These are phyloP conservation scores for Oryctes rhinoceros DNA, from an alignment of 1,140 invertebrate species.

Conservation along the genomic window DNA sequence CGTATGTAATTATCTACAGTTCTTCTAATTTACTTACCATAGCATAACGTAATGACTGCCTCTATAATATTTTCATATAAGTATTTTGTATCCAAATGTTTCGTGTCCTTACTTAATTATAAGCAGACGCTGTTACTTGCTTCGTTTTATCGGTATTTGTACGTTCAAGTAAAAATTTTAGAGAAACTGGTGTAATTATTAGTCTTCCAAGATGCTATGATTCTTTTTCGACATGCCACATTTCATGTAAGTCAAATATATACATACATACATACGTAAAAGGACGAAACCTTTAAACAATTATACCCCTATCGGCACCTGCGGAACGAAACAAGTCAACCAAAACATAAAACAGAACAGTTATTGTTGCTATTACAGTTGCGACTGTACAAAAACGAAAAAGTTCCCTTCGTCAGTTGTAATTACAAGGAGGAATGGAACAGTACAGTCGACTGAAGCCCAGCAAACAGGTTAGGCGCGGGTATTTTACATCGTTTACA, in stretches of 20 bases:
- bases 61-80: too few species aligned
- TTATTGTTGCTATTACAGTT: neutral
- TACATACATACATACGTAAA: neutral
- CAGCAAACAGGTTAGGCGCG: conserved; percentile 8
- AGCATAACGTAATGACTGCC: too few species aligned
- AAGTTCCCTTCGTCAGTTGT: neutral
- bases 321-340: neutral
- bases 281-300: conserved; percentile 19
- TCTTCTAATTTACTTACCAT: too few species aligned
- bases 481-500: neutral
- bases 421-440: neutral
- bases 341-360: neutral
- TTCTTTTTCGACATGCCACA: conserved; percentile 18
- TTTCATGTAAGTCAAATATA: conserved; percentile 29
- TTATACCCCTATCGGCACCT: conserved; percentile 21
- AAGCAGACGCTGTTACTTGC: too few species aligned
- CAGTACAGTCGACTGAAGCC: neutral
- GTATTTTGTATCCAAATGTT: too few species aligned
- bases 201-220: neutral
- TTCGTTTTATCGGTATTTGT: neutral
- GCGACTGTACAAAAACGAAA: neutral
- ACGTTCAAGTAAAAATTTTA: neutral
- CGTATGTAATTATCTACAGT: too few species aligned
- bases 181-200: conserved; percentile 3
- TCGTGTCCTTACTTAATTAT: too few species aligned